Conservation (phyloP, 2,113 vertebrate genomes). For the Rhinoptilus africanus region DNA sequence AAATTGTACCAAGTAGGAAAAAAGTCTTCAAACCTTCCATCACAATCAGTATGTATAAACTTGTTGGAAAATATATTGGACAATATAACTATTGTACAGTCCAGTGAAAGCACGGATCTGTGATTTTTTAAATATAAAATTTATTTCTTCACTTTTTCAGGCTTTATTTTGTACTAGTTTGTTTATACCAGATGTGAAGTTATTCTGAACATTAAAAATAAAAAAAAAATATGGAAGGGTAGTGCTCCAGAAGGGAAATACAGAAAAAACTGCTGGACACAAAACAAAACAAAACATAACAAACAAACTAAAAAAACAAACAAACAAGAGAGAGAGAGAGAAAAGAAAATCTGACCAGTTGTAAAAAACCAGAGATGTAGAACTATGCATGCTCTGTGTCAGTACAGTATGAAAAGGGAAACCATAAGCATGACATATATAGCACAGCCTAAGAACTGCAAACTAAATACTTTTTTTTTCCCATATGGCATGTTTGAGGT, state of each 20-base stretch:
- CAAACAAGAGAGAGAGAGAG: too few species aligned
- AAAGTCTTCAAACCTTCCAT: neutral
- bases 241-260: neutral
- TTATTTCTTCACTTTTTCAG: neutral
- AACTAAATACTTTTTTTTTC: neutral
- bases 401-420: neutral
- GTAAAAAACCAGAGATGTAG: neutral
- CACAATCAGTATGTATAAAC: neutral
- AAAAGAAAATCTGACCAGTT: neutral
- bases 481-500: conserved; percentile 8
- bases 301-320: neutral
- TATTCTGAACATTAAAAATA: neutral
- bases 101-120: neutral
- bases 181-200: neutral
- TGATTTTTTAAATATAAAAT: neutral
- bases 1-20: neutral
- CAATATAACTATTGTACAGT: neutral
- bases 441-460: neutral
- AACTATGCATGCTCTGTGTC: neutral
- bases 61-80: neutral
- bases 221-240: neutral
- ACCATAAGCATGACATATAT: neutral
- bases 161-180: neutral
- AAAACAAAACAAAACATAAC: neutral
- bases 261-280: neutral